Percentiles rank a stretch among this genome's conserved stretches.
Conservation (phyloP, 2,113 vertebrate species). For the Plotosus lineatus region DNA sequence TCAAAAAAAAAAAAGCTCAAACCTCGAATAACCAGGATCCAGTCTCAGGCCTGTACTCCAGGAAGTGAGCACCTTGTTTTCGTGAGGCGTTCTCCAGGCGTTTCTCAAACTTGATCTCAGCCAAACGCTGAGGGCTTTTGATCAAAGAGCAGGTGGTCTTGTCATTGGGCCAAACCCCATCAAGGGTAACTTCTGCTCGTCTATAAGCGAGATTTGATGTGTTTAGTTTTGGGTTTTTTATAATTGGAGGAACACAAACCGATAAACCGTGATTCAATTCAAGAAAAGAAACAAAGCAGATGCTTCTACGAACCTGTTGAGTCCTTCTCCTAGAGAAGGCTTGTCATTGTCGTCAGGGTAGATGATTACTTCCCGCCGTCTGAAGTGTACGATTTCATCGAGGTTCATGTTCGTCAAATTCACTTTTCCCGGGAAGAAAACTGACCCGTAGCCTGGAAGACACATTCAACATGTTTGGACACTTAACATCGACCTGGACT, state of each 20-base stretch:
- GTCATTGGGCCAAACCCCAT: slow-evolving; percentile 95
- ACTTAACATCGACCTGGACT: not conserved
- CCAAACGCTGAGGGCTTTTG: slow-evolving; percentile 85
- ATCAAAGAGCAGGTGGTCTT: slow-evolving; percentile 89
- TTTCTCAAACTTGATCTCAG: slow-evolving; percentile 89
- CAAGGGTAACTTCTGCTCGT: slow-evolving; percentile 89
- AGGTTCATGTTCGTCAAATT: slow-evolving; percentile 86
- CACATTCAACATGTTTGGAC: not conserved
- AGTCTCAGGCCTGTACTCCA: slow-evolving; percentile 91
- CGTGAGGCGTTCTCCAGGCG: slow-evolving; percentile 87
- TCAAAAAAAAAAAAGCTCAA: slow-evolving; percentile 34
- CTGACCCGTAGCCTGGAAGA: slow-evolving; percentile 86
- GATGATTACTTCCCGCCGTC: slow-evolving; percentile 93
- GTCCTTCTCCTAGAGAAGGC: slow-evolving; percentile 82
- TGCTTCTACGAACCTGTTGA: slow-evolving; percentile 80
- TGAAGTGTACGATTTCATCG: slow-evolving; percentile 92
- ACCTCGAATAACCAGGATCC: slow-evolving; percentile 98
- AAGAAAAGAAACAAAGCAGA: not conserved
- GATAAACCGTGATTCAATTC: not conserved
- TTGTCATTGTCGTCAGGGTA: slow-evolving; percentile 90
- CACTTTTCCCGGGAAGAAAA: slow-evolving; percentile 88
- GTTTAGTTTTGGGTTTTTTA: too few species aligned
- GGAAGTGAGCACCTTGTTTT: slow-evolving; percentile 89
- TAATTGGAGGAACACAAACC: not conserved
- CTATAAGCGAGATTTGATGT: slow-evolving; percentile 39